These are phyloP conservation scores for Tinamus guttatus DNA, from an alignment of 2,113 vertebrate genomes.

Conservation along the genomic window DNA sequence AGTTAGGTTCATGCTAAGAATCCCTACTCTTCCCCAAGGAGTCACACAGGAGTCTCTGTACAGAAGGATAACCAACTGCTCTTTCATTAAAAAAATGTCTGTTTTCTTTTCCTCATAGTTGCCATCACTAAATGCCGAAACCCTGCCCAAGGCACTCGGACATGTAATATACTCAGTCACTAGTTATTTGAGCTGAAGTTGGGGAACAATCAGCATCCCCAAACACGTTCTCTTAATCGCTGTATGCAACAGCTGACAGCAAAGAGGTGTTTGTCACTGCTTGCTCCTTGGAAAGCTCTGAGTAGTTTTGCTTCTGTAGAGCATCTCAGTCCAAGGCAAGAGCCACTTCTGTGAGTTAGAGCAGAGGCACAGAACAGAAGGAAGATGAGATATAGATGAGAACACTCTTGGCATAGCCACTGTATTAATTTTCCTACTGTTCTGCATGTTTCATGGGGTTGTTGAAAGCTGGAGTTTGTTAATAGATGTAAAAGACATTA, in stretches of 20 bases:
- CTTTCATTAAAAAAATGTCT: neutral
- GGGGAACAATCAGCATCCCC: slow-evolving; percentile 6
- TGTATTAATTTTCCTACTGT: neutral
- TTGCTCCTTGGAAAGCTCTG: neutral
- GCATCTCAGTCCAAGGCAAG: neutral
- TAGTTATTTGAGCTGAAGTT: neutral
- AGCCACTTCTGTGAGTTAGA: neutral
- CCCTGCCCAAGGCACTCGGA: neutral
- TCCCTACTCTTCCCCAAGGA: neutral
- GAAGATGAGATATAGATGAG: neutral
- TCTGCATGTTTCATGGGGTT: neutral
- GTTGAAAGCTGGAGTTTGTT: neutral
- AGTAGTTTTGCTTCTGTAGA: neutral
- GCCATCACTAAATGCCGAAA: neutral
- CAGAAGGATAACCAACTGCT: neutral
- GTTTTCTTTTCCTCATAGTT: neutral
- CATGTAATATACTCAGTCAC: neutral
- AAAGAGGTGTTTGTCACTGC: neutral
- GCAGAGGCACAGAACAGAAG: neutral
- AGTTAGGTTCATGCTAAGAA: neutral
- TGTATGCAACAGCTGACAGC: neutral
- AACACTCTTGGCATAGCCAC: neutral
- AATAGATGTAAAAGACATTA: neutral
- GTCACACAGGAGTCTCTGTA: neutral
- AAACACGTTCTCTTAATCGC: neutral